A percentile compares a stretch with the other conserved stretches of the same genome.
Evolutionary conservation across 2,113 vertebrate genomes (phyloP).

Genomic region (Oplegnathus fasciatus): DNA sequence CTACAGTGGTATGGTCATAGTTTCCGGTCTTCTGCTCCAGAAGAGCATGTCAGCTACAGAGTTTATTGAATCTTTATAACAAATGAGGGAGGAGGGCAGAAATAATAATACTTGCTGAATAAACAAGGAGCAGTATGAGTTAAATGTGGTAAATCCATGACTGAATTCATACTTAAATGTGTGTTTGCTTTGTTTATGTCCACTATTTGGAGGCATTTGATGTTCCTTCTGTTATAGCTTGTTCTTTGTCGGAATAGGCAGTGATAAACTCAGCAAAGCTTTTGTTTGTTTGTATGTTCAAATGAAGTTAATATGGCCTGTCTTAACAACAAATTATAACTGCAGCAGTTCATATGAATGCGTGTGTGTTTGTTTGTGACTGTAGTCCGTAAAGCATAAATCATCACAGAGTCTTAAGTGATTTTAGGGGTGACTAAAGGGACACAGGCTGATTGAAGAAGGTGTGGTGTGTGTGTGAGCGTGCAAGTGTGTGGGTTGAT

Average conservation of each 20-base stretch:
- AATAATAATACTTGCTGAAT: neutral
- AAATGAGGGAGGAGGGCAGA: neutral
- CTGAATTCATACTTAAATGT: neutral
- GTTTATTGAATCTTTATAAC: neutral
- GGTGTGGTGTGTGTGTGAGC: neutral
- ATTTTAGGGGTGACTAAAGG: neutral
- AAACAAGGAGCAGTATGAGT: neutral
- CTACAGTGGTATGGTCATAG: neutral
- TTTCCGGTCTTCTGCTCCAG: neutral
- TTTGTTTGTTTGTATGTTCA: conserved; percentile 7
- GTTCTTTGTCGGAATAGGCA: neutral
- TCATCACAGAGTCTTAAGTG: conserved; percentile 11
- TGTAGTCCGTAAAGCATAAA: conserved; percentile 38
- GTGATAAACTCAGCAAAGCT: neutral
- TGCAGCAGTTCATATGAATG: conserved; percentile 13
- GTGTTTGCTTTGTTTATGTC: neutral
- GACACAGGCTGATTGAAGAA: neutral
- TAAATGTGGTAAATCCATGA: neutral
- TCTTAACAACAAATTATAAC: conserved; percentile 16
- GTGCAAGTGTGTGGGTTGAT: neutral
- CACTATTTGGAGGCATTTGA: neutral
- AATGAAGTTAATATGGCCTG: conserved; percentile 17
- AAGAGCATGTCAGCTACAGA: neutral
- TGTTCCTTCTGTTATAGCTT: neutral
- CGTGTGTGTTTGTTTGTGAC: neutral